Evolutionary conservation across 2,113 vertebrate species (phyloP).

Genomic region (Sinocyclocheilus anophthalmus): DNA sequence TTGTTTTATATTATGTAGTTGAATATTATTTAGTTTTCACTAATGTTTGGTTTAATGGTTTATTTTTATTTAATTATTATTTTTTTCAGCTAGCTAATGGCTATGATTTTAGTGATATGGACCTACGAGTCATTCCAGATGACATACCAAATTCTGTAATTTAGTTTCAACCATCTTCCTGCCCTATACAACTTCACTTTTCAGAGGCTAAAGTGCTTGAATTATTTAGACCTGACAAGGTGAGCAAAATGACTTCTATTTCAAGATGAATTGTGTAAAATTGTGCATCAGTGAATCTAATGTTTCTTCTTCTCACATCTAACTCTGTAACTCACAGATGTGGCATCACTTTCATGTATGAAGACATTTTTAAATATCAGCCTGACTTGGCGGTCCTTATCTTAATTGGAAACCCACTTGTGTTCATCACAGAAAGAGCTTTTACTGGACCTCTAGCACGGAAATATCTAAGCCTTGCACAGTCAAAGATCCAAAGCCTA

Average conservation of each 20-base stretch:
- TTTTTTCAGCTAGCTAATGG: constrained; percentile 24
- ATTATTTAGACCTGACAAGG: constrained; percentile 74
- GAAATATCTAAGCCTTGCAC: constrained; percentile 69
- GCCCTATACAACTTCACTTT: constrained; percentile 70
- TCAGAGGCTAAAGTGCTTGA: constrained; percentile 62
- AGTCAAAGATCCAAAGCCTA: constrained; percentile 68
- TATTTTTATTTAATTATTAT: no score
- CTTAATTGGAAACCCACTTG: constrained; percentile 74
- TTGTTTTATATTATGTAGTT: background rate
- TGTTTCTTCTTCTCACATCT: background rate
- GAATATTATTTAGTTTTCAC: background rate
- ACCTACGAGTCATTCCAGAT: constrained; percentile 64
- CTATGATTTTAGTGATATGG: constrained; percentile 69
- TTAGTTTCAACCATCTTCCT: constrained; percentile 74
- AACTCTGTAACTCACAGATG: constrained; percentile 63
- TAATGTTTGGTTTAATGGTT: background rate
- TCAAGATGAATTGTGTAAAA: background rate
- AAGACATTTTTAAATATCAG: constrained; percentile 68
- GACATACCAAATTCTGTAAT: constrained; percentile 68
- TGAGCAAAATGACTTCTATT: constrained; percentile 35
- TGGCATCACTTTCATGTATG: constrained; percentile 73
- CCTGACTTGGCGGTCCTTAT: constrained; percentile 62
- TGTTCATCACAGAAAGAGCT: constrained; percentile 72
- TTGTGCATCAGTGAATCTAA: background rate
- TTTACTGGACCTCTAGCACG: constrained; percentile 63